Percentiles rank a stretch among this genome's conserved stretches.
Evolutionary conservation across 1,140 invertebrate species (phyloP).

Genomic region (Apis florea): DNA sequence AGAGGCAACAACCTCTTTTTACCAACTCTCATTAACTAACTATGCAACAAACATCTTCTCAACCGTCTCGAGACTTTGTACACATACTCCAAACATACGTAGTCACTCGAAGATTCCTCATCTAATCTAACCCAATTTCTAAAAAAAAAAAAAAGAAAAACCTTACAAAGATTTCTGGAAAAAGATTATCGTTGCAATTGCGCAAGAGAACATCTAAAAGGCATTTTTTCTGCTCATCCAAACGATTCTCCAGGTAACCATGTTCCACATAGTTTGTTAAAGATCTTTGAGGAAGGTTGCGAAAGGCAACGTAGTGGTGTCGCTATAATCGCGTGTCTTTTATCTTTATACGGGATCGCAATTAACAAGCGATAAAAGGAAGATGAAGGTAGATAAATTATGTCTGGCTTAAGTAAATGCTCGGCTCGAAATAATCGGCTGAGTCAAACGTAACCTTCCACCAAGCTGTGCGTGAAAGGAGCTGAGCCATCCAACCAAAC

Average conservation of each 20-base stretch:
- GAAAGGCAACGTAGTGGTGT: neutral
- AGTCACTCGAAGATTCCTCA: neutral
- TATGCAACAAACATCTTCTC: too few relatives aligned
- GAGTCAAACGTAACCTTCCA: constrained; percentile 44
- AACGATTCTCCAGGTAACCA: neutral
- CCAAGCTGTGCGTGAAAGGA: constrained; percentile 29
- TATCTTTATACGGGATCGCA: constrained; percentile 35
- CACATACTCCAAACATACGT: too few relatives aligned
- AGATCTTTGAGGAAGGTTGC: neutral
- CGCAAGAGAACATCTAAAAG: neutral
- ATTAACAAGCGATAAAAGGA: constrained; percentile 35
- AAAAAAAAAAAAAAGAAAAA: too few relatives aligned
- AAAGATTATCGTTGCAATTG: neutral
- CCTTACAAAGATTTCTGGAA: too few relatives aligned
- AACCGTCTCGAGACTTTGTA: too few relatives aligned
- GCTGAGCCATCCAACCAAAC: neutral
- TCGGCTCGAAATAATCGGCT: constrained; percentile 28
- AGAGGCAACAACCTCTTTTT: too few relatives aligned
- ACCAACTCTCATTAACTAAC: too few relatives aligned
- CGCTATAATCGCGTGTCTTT: neutral
- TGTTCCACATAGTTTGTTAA: constrained; percentile 10
- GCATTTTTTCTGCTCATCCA: neutral
- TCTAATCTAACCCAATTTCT: too few relatives aligned
- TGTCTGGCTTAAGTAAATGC: constrained; percentile 26
- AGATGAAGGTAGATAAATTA: constrained; percentile 30